phyloP scores from a whole-genome alignment of 30 jellyfish, hydroid and myxozoan genomes.

The Turritopsis rubra region DNA sequence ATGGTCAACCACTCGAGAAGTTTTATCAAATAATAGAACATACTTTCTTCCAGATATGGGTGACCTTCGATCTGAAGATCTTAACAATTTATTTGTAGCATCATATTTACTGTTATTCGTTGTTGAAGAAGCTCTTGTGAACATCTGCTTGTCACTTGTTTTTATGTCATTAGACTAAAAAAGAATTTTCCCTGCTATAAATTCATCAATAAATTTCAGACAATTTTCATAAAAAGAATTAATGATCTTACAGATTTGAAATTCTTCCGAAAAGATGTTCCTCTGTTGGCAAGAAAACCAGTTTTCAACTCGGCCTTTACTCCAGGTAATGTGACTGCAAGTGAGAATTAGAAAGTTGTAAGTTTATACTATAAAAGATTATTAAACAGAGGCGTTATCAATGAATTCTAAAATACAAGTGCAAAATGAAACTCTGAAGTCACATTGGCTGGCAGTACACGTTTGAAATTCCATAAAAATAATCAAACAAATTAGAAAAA shows the following conservation, averaged over 20 bases:
- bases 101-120: slow-evolving; percentile 13
- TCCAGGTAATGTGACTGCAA: background rate
- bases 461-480: too few species aligned
- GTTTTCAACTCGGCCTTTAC: background rate
- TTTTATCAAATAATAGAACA: too few species aligned
- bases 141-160: slow-evolving; percentile 1
- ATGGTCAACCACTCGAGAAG: too few species aligned
- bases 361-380: background rate
- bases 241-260: slow-evolving; percentile 19
- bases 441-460: too few species aligned
- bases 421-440: too few species aligned
- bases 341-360: background rate
- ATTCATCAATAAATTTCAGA: background rate
- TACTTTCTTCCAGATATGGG: slow-evolving; percentile 12
- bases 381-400: background rate
- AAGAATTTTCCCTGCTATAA: background rate
- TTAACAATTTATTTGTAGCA: slow-evolving; percentile 2
- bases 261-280: slow-evolving; percentile 22
- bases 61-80: slow-evolving; percentile 18
- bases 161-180: background rate
- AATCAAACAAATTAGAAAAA: too few species aligned
- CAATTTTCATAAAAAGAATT: too few species aligned
- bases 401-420: too few species aligned
- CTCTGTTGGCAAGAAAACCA: slow-evolving; percentile 18
- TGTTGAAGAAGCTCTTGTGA: slow-evolving; percentile 15